Evolutionary conservation across 2,113 vertebrate species (phyloP).

Genomic region (Solea senegalensis): DNA sequence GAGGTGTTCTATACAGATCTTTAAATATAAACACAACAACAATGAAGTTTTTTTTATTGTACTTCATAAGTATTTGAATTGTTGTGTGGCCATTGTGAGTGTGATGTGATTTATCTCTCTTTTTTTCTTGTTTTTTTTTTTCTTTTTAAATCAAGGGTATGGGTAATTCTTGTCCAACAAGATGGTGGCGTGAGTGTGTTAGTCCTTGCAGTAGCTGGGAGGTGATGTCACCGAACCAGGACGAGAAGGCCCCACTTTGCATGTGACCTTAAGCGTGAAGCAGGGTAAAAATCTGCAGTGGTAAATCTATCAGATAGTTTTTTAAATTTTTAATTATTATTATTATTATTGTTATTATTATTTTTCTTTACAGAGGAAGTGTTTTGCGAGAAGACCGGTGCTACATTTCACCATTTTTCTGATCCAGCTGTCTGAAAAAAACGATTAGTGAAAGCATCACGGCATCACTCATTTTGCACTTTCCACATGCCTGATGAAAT

Average conservation of each 20-base stretch:
- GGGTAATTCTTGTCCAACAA: conserved; percentile 79
- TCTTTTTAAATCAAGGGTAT: conserved; percentile 82
- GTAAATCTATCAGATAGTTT: conserved; percentile 76
- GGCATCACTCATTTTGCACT: conserved; percentile 66
- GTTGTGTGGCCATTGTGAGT: conserved; percentile 90
- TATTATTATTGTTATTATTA: not conserved
- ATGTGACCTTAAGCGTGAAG: conserved; percentile 72
- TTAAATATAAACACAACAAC: conserved; percentile 88
- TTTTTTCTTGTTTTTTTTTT: conserved; percentile 74
- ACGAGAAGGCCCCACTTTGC: conserved; percentile 77
- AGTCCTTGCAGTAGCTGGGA: conserved; percentile 79
- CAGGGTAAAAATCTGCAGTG: conserved; percentile 82
- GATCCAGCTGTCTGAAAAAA: conserved; percentile 14
- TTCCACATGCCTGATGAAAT: conserved; percentile 57
- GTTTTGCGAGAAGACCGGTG: conserved; percentile 30
- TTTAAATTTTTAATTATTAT: conserved; percentile 38
- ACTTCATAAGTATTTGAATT: no score
- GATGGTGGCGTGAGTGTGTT: conserved; percentile 82
- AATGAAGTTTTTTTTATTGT: conserved; percentile 90
- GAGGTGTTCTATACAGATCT: conserved; percentile 88
- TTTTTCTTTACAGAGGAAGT: conserved; percentile 16
- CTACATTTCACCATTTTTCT: conserved; percentile 23
- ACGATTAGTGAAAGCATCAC: conserved; percentile 28
- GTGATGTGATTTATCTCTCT: conserved; percentile 85
- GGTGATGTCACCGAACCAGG: conserved; percentile 74